Evolutionary conservation across 2,113 vertebrate species (phyloP).

Genomic region (Chloropsis hardwickii): DNA sequence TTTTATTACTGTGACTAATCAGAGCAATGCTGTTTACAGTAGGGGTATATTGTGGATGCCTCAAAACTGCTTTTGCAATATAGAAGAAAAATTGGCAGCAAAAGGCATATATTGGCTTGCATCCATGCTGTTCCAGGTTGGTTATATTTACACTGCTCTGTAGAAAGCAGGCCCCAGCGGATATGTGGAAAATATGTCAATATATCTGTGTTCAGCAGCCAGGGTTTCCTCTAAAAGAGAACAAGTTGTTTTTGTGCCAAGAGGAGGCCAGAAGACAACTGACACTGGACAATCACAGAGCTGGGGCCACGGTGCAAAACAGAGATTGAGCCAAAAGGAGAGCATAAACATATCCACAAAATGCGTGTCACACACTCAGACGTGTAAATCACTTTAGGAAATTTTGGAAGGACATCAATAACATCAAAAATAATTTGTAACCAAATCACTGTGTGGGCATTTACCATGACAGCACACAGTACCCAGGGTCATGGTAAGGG

Average conservation of each 20-base stretch:
- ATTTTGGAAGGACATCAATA: not conserved
- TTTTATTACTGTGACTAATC: not conserved
- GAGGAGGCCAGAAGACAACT: conserved; percentile 1
- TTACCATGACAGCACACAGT: not conserved
- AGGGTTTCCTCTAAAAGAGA: not conserved
- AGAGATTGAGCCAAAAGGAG: not conserved
- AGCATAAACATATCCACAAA: not conserved
- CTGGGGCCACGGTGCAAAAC: accelerated
- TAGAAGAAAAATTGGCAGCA: conserved; percentile 3
- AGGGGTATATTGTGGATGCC: not conserved
- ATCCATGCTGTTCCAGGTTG: conserved; percentile 19
- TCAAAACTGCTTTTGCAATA: not conserved
- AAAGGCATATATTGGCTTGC: conserved; percentile 3
- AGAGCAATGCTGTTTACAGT: not conserved
- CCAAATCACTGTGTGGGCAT: not conserved
- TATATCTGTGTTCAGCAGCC: conserved; percentile 14
- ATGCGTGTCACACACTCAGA: not conserved
- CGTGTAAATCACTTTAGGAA: not conserved
- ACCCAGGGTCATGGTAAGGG: not conserved
- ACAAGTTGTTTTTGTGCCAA: not conserved
- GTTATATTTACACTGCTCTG: conserved; percentile 12
- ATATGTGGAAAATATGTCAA: conserved; percentile 35
- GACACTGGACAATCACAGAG: not conserved
- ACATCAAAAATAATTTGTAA: not conserved
- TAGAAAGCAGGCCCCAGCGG: conserved; percentile 1